Conservation (phyloP, 2,888 invertebrate genomes). For the Tenthredo livida region DNA sequence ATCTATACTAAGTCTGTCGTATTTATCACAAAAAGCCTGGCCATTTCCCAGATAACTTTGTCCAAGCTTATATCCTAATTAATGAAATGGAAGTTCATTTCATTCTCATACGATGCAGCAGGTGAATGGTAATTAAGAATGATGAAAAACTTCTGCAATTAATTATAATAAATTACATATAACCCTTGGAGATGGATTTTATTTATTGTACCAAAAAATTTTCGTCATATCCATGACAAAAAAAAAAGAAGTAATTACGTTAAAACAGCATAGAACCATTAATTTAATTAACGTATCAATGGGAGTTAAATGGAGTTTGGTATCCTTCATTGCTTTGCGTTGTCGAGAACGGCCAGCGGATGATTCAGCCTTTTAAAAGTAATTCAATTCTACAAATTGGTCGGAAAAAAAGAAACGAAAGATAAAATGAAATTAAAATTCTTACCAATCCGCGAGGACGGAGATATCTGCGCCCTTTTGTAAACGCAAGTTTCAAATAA, state of each 20-base stretch:
- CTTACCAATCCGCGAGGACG: background rate
- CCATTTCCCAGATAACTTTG: background rate
- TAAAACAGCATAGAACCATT: background rate
- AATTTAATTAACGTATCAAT: conserved; percentile 31
- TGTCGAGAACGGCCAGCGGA: background rate
- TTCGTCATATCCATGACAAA: background rate
- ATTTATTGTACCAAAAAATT: background rate
- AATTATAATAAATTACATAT: background rate
- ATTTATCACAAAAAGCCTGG: background rate
- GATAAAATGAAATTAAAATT: background rate
- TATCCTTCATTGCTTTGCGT: conserved; percentile 9
- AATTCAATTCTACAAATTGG: conserved; percentile 8
- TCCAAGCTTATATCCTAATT: background rate
- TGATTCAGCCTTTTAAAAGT: background rate
- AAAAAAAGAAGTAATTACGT: background rate
- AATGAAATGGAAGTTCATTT: background rate
- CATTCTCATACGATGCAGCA: background rate
- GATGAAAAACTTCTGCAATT: background rate
- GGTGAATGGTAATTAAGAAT: background rate
- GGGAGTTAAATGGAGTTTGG: background rate
- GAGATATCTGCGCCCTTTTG: background rate
- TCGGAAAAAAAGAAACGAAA: conserved; percentile 11
- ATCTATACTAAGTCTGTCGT: background rate
- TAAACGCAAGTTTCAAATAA: background rate
- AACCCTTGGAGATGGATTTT: background rate